A percentile compares a stretch with the other conserved stretches of the same genome.
phyloP scores from a whole-genome alignment of 2,113 vertebrate genomes.

The Lota lota region DNA sequence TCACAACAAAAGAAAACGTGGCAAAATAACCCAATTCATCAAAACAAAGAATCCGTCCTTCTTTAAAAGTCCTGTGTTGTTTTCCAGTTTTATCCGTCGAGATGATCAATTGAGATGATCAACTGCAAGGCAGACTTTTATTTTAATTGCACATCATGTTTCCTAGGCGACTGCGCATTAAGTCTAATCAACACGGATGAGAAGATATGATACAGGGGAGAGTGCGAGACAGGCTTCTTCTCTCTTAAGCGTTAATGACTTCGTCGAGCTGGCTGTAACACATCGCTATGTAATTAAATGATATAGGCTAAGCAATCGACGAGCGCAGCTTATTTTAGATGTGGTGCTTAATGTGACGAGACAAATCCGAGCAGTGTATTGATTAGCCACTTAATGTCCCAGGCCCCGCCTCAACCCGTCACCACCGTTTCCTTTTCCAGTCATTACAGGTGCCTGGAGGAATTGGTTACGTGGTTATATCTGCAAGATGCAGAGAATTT shows the following conservation, averaged over 20 bases:
- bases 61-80: no score
- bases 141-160: slow-evolving; percentile 46
- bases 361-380: slow-evolving; percentile 67
- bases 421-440: slow-evolving; percentile 70
- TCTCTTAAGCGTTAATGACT: slow-evolving; percentile 55
- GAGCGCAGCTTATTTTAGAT: slow-evolving; percentile 59
- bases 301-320: slow-evolving; percentile 45
- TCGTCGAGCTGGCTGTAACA: slow-evolving; percentile 44
- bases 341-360: slow-evolving; percentile 65
- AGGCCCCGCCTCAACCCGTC: slow-evolving; percentile 56
- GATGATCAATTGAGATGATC: slow-evolving; percentile 30
- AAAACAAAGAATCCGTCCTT: no score
- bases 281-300: slow-evolving; percentile 61
- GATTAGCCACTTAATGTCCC: slow-evolving; percentile 68
- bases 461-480: slow-evolving; percentile 56
- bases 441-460: slow-evolving; percentile 57
- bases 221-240: background rate
- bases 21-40: no score
- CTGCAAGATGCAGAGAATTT: slow-evolving; percentile 31
- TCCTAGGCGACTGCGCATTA: slow-evolving; percentile 31
- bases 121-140: slow-evolving; percentile 19
- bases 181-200: slow-evolving; percentile 26
- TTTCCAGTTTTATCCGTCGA: no score
- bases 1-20: no score
- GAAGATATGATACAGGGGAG: slow-evolving; percentile 12